phyloP scores from a whole-genome alignment of 1,140 invertebrate species.

The Phenacoccus solenopsis region DNA sequence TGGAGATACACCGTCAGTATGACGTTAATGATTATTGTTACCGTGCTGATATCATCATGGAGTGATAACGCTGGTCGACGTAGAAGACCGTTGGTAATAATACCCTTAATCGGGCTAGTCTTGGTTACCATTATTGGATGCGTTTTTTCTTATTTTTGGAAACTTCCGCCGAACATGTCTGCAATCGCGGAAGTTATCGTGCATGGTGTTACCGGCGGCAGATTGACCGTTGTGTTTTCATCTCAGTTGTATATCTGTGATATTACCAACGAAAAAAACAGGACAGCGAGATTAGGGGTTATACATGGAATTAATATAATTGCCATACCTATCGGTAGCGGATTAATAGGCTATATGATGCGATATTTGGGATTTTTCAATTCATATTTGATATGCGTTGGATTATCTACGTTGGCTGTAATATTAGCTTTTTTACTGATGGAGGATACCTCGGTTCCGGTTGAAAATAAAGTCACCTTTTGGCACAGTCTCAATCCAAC shows the following conservation, averaged over 20 bases:
- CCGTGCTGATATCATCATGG: constrained; percentile 29
- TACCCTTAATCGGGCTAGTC: constrained; percentile 30
- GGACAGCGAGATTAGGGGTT: constrained; percentile 20
- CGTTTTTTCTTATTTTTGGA: constrained; percentile 24
- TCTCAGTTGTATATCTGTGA: constrained; percentile 20
- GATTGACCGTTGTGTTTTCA: constrained; percentile 12
- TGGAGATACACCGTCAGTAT: not conserved
- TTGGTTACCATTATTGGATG: constrained; percentile 19
- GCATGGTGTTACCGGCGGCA: constrained; percentile 16
- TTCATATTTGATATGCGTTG: constrained; percentile 19
- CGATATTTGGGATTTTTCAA: constrained; percentile 18
- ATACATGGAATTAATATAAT: constrained; percentile 20
- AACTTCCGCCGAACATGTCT: constrained; percentile 21
- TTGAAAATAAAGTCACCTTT: not conserved
- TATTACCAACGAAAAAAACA: constrained; percentile 18
- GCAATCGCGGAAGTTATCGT: constrained; percentile 22
- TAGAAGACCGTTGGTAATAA: constrained; percentile 35
- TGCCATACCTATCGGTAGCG: constrained; percentile 19
- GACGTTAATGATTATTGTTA: constrained; percentile 25
- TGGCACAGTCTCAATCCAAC: not conserved
- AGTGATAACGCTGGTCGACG: constrained; percentile 28
- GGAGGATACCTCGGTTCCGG: not conserved
- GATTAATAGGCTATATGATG: constrained; percentile 18
- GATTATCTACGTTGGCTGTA: not conserved
- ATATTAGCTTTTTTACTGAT: not conserved